phyloP scores from a whole-genome alignment of 1,140 invertebrate genomes.

The Drosophila yakuba region DNA sequence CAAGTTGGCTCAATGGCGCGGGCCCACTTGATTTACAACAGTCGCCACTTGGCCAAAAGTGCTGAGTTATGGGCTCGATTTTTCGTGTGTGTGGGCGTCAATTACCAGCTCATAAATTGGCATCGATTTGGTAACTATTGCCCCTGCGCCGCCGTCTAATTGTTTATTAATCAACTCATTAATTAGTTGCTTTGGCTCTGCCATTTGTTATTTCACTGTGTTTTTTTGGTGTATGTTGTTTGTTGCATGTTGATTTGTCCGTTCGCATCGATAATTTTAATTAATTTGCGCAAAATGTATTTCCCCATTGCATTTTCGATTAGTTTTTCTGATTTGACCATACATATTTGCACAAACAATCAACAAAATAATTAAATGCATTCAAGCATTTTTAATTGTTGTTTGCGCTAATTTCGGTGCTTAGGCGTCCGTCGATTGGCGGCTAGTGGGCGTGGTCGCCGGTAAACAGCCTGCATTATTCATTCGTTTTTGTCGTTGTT shows the following conservation, averaged over 20 bases:
- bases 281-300: conserved; percentile 67
- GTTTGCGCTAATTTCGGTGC: conserved; percentile 71
- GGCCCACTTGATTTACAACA: conserved; percentile 60
- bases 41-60: conserved; percentile 48
- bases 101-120: conserved; percentile 61
- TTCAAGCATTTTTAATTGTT: conserved; percentile 82
- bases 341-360: conserved; percentile 65
- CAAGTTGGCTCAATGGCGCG: conserved; percentile 40
- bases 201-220: conserved; percentile 46
- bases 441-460: conserved; percentile 19
- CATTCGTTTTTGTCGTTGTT: conserved; percentile 48
- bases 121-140: conserved; percentile 50
- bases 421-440: conserved; percentile 40
- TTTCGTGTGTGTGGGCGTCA: conserved; percentile 57
- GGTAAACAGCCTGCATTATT: conserved; percentile 62
- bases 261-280: conserved; percentile 67
- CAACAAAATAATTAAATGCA: conserved; percentile 79
- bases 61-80: conserved; percentile 39
- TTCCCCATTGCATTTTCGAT: conserved; percentile 74
- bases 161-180: conserved; percentile 74
- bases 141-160: conserved; percentile 32
- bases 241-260: conserved; percentile 41
- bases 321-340: conserved; percentile 60
- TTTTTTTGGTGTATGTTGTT: conserved; percentile 1
- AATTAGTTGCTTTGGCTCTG: conserved; percentile 40